These are phyloP conservation scores for Heliconius eleuchia DNA, from an alignment of 1,140 invertebrate genomes.

Conservation along the genomic window DNA sequence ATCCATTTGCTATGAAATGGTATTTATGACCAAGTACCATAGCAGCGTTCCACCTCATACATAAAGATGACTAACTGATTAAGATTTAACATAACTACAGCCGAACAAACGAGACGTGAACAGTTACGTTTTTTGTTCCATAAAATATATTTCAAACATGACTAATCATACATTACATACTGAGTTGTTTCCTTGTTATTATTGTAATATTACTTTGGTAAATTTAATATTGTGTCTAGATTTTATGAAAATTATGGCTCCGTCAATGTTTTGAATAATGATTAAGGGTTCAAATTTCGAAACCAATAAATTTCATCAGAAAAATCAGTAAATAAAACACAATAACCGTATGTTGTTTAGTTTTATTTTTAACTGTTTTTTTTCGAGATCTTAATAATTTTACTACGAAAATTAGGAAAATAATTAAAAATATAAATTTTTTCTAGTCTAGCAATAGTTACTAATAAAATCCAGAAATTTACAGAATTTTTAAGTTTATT, in stretches of 20 bases:
- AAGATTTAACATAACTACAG: constrained; percentile 13
- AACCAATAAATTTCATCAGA: neutral
- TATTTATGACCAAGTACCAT: constrained; percentile 3
- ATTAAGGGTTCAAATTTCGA: neutral
- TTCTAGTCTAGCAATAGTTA: too few species aligned
- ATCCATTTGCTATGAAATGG: neutral
- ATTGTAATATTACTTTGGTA: neutral
- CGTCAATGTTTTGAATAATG: neutral
- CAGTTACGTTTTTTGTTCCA: constrained; percentile 26
- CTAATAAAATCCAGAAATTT: too few species aligned
- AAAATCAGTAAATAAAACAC: too few species aligned
- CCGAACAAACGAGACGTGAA: constrained; percentile 21
- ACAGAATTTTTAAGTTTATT: too few species aligned
- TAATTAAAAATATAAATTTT: too few species aligned
- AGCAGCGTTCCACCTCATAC: constrained; percentile 20
- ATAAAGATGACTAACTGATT: constrained; percentile 31
- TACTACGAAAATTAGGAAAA: too few species aligned
- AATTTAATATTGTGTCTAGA: neutral
- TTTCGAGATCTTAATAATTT: too few species aligned
- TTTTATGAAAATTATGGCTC: neutral
- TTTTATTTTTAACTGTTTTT: too few species aligned
- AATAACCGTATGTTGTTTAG: too few species aligned
- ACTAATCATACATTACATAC: constrained; percentile 3
- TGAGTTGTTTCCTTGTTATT: constrained; percentile 4
- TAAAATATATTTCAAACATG: constrained; percentile 14